Percentiles rank a stretch among this genome's conserved stretches.
Conservation (phyloP, 1,140 invertebrate genomes). For the Carcinoscorpius rotundicauda region DNA sequence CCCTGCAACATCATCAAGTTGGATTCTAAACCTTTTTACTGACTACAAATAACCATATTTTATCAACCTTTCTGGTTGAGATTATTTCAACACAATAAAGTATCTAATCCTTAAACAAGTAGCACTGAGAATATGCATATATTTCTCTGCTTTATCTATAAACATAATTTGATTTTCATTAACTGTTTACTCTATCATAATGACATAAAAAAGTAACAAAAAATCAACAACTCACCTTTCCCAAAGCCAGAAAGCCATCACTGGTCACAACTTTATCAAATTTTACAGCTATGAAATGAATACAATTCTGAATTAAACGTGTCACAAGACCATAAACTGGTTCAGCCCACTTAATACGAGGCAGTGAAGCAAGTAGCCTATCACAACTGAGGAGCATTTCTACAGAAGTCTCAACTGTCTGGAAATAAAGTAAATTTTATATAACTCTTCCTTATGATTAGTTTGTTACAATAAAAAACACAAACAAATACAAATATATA, state of each 20-base stretch:
- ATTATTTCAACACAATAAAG: no score
- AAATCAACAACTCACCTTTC: constrained; percentile 29
- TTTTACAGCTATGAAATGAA: constrained; percentile 50
- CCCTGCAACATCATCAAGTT: constrained; percentile 29
- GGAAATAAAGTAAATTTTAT: background rate
- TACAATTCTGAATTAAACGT: constrained; percentile 50
- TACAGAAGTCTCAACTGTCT: constrained; percentile 47
- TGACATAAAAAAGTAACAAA: background rate
- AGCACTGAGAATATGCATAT: no score
- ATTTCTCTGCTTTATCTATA: constrained; percentile 1
- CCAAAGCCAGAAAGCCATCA: constrained; percentile 47
- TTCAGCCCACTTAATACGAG: constrained; percentile 56
- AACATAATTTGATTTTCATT: constrained; percentile 1
- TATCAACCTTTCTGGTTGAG: no score
- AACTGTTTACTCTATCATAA: no score
- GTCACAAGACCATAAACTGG: constrained; percentile 50
- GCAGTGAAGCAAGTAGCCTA: constrained; percentile 49
- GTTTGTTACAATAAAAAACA: no score
- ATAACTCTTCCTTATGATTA: no score
- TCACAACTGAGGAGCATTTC: constrained; percentile 55
- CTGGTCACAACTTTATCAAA: constrained; percentile 48
- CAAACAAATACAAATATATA: no score
- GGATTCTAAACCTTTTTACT: background rate
- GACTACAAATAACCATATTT: no score
- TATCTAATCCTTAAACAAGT: no score